Evolutionary conservation across 1,140 invertebrate species (phyloP).

Genomic region (Limonius californicus): DNA sequence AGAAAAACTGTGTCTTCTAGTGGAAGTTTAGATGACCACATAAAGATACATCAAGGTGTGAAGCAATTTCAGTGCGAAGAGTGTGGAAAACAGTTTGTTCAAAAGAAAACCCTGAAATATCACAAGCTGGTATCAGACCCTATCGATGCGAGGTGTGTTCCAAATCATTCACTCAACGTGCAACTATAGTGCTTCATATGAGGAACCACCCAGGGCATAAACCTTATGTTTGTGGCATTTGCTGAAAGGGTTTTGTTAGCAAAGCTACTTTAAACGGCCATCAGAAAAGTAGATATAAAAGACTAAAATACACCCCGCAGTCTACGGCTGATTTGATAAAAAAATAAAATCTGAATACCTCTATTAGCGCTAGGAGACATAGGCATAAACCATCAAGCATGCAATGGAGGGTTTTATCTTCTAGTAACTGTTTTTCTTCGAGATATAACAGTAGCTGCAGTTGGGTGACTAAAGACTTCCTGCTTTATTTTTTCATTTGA

Average conservation of each 20-base stretch:
- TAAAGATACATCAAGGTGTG: background rate
- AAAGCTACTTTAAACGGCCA: constrained; percentile 57
- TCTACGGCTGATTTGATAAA: too few relatives aligned
- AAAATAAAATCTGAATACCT: too few relatives aligned
- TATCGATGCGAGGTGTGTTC: constrained; percentile 54
- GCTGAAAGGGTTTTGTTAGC: constrained; percentile 60
- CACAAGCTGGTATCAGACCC: constrained; percentile 71
- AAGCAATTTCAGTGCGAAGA: background rate
- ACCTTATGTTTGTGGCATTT: constrained; percentile 66
- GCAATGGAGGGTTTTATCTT: too few relatives aligned
- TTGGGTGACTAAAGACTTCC: too few relatives aligned
- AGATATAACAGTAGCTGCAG: too few relatives aligned
- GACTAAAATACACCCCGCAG: too few relatives aligned
- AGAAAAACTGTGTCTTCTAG: background rate
- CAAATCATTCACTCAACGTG: constrained; percentile 54
- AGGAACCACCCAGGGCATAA: constrained; percentile 71
- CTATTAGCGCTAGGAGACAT: too few relatives aligned
- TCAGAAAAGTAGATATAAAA: constrained; percentile 9
- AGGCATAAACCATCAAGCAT: too few relatives aligned
- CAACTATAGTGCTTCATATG: constrained; percentile 70
- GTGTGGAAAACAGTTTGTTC: constrained; percentile 2
- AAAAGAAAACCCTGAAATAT: constrained; percentile 54
- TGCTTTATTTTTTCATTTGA: too few relatives aligned
- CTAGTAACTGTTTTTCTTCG: too few relatives aligned
- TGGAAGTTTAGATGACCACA: background rate